Percentiles rank a stretch among this genome's conserved stretches.
These are phyloP conservation scores for Nephila pilipes DNA, from an alignment of 1,140 invertebrate species.

Conservation along the genomic window DNA sequence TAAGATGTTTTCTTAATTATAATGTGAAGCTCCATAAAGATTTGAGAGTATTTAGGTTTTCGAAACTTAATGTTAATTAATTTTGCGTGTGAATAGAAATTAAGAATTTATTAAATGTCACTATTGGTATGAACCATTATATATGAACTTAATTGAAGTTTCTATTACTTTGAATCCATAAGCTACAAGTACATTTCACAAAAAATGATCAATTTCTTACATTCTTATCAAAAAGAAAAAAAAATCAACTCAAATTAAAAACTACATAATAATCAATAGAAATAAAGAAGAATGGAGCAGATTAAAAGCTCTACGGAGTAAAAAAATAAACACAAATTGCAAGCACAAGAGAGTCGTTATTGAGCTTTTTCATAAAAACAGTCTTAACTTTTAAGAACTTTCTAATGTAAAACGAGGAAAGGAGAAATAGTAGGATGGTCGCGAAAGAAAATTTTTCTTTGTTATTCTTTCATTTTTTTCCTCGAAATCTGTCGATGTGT, in stretches of 20 bases:
- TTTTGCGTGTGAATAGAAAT: too few relatives aligned
- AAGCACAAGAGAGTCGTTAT: slow-evolving; percentile 18
- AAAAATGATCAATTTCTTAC: not conserved
- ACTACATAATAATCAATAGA: not conserved
- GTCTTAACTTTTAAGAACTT: slow-evolving; percentile 35
- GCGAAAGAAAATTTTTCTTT: not conserved
- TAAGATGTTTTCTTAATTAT: too few relatives aligned
- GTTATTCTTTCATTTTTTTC: not conserved
- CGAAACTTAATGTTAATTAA: too few relatives aligned
- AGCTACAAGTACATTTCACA: not conserved
- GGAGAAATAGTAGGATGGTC: not conserved
- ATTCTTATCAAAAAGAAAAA: not conserved
- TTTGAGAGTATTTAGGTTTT: too few relatives aligned
- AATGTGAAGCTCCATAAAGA: too few relatives aligned
- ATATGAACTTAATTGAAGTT: too few relatives aligned
- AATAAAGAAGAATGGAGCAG: slow-evolving; percentile 22
- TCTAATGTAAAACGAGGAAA: slow-evolving; percentile 30
- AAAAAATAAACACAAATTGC: slow-evolving; percentile 17
- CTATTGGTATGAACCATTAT: too few relatives aligned
- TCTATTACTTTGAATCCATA: not conserved
- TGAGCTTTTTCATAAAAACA: slow-evolving; percentile 19
- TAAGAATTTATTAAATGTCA: too few relatives aligned
- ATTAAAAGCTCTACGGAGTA: not conserved
- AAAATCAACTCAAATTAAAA: not conserved
- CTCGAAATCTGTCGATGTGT: not conserved